Base-by-base conservation (phyloP, 2,113 vertebrate species). In the Stigmatopora argus region DNA sequence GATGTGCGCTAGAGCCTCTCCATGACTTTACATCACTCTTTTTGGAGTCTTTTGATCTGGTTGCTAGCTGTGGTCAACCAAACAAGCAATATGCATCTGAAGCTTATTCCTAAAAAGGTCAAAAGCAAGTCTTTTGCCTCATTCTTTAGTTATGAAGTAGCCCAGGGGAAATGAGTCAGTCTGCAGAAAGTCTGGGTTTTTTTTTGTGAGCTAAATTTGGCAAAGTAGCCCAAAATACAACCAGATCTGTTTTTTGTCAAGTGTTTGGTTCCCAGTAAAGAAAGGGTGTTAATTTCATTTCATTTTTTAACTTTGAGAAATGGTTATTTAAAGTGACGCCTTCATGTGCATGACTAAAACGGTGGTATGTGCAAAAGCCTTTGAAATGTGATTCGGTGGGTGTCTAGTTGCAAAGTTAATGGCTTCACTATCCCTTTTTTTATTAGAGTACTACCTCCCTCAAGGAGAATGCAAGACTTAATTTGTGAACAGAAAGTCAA, bases 81-180 rank as follows among this genome's bases (percentile, higher is more conserved):
- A 83, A 83, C 71, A 70, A 75, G 75, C 74, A 84, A 85, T 79
- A 84, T 66, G 8, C 70, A 79, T 78, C 77, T 82, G 70, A 86
- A 78, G 76, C 73, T 83, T 88, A 76, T 88, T 89, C 90, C 89
- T 79, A 88, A 91, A 85, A 89, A 89, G 87, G 88, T 62, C 66
- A 85, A 84, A 85, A 64, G 78, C 72, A 58, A 80, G 44, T 71
- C 4, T 64, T 86, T 83, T 87, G 83, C 71, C 74, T 86, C 82
- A 85, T 83, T 86, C 78, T 80, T 62, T 67, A 82, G 78, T 88
- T 74, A 82, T 79, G 85, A 89, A 74, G 61, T 73, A 68, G 52
- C 70, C 64, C 7, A 44, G 34, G 71, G 69, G 69, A 73, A 83
- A 83, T 72, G 5, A 71, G 73, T 81, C 83, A 35, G 70, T 55